Percentiles rank a stretch among this genome's conserved stretches.
Conservation (phyloP, 2,888 invertebrate genomes). For the Stenurella melanura region DNA sequence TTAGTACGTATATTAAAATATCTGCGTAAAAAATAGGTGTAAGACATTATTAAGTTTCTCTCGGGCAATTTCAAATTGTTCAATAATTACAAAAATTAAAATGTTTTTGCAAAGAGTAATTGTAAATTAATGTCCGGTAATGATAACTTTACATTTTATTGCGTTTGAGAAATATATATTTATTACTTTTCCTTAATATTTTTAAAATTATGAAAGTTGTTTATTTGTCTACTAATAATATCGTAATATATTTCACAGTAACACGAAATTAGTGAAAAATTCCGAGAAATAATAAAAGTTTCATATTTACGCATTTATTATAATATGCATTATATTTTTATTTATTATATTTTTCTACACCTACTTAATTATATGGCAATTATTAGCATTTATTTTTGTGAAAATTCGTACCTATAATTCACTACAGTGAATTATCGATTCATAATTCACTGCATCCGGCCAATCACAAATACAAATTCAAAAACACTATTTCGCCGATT, state of each 20-base stretch:
- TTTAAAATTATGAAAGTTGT: background rate
- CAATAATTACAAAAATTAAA: slow-evolving; percentile 19
- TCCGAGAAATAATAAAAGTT: too few relatives aligned
- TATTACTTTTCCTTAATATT: background rate
- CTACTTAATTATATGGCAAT: too few relatives aligned
- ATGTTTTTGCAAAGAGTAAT: background rate
- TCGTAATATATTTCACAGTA: background rate
- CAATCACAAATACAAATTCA: too few relatives aligned
- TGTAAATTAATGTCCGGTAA: background rate
- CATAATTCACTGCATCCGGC: too few relatives aligned
- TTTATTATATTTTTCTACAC: too few relatives aligned
- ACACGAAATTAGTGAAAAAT: background rate
- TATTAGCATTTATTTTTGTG: too few relatives aligned
- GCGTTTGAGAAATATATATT: slow-evolving; percentile 3
- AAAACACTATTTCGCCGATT: too few relatives aligned
- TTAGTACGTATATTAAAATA: slow-evolving; percentile 18
- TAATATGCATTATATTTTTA: too few relatives aligned
- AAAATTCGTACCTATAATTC: too few relatives aligned
- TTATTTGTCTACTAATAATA: slow-evolving; percentile 1
- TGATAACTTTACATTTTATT: slow-evolving; percentile 5
- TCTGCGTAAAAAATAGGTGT: slow-evolving; percentile 25
- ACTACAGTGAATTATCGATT: too few relatives aligned
- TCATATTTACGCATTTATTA: too few relatives aligned
- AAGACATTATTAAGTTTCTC: slow-evolving; percentile 29
- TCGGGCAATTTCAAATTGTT: background rate